A percentile compares a stretch with the other conserved stretches of the same genome.
Evolutionary conservation across 2,113 vertebrate species (phyloP).

Genomic region (Sinocyclocheilus anshuiensis): DNA sequence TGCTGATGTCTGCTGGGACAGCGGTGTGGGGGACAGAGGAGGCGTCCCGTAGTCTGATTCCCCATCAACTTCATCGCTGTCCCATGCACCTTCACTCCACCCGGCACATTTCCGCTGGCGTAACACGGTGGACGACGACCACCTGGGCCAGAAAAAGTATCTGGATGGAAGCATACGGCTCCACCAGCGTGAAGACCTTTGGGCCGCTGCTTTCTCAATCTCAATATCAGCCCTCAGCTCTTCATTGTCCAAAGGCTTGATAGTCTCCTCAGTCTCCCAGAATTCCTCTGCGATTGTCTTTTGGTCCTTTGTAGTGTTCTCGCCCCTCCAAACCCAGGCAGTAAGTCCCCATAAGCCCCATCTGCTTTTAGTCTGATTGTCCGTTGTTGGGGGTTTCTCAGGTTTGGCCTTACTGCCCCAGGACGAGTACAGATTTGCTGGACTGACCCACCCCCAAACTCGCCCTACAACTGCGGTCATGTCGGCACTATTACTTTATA

Average conservation of each 20-base stretch:
- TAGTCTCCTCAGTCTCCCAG: constrained; percentile 72
- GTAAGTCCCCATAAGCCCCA: constrained; percentile 55
- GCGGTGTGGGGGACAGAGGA: constrained; percentile 71
- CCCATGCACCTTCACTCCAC: constrained; percentile 39
- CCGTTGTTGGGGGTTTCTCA: constrained; percentile 8
- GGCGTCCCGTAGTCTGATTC: constrained; percentile 77
- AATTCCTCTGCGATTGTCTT: constrained; percentile 63
- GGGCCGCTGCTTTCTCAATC: neutral
- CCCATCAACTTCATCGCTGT: constrained; percentile 61
- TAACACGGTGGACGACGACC: neutral
- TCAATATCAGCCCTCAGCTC: constrained; percentile 51
- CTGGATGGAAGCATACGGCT: constrained; percentile 59
- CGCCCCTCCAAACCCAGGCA: constrained; percentile 66
- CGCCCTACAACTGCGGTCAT: constrained; percentile 69
- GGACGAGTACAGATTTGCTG: constrained; percentile 55
- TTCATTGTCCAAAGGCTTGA: constrained; percentile 61
- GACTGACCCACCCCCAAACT: constrained; percentile 73
- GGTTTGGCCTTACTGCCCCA: constrained; percentile 54
- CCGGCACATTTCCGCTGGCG: constrained; percentile 24
- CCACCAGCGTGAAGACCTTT: constrained; percentile 68
- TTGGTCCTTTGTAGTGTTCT: constrained; percentile 56
- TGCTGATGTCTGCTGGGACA: constrained; percentile 48
- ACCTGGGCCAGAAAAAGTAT: constrained; percentile 60
- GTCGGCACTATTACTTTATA: neutral
- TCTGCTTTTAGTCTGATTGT: constrained; percentile 28